phyloP scores from a whole-genome alignment of 2,113 vertebrate species.

The Perca flavescens region DNA sequence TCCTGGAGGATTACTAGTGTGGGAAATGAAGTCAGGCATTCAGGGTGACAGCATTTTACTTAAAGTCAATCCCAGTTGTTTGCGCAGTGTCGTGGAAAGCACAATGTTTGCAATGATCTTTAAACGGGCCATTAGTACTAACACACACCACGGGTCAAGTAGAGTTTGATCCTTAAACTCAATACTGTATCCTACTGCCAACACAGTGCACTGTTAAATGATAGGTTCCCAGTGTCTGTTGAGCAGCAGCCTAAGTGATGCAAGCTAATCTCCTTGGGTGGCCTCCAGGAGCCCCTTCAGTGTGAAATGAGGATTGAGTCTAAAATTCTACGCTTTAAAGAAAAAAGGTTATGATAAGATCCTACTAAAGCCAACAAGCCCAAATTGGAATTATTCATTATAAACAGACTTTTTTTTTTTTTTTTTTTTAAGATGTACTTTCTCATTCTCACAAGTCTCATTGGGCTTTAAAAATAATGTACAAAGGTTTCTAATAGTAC shows the following conservation, averaged over 20 bases:
- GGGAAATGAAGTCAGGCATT: not conserved
- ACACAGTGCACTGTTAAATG: not conserved
- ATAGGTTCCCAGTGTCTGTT: conserved; percentile 1
- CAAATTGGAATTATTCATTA: not conserved
- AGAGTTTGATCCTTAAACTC: not conserved
- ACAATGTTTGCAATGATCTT: not conserved
- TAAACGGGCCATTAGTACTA: not conserved
- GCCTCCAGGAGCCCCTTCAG: not conserved
- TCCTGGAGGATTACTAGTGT: not conserved
- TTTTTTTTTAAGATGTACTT: too few species aligned
- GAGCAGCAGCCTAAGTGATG: not conserved
- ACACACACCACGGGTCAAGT: not conserved
- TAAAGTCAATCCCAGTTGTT: not conserved
- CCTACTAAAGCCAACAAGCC: not conserved
- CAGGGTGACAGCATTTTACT: not conserved
- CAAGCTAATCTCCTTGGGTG: not conserved
- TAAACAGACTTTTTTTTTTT: not conserved
- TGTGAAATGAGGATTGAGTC: not conserved
- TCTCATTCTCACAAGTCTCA: too few species aligned
- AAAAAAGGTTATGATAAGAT: not conserved
- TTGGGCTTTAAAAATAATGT: not conserved
- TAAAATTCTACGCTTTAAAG: not conserved
- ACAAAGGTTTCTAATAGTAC: not conserved
- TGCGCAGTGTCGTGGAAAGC: not conserved
- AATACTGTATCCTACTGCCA: not conserved